Conservation (phyloP, 35 echinoderm and acorn worm genomes). For the Ophiothrix spiculata region DNA sequence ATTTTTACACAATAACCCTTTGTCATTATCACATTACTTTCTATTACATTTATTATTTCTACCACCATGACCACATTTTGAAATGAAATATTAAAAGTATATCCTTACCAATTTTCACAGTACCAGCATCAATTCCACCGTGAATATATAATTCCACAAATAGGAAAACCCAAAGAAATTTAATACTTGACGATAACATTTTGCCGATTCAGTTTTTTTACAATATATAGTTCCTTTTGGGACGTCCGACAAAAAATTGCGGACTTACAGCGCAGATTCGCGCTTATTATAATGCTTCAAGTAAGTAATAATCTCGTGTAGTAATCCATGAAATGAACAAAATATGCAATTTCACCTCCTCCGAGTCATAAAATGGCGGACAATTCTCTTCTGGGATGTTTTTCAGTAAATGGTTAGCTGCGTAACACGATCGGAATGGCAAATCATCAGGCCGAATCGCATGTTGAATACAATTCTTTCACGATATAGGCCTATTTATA, state of each 20-base stretch:
- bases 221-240: no score
- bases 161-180: conserved; percentile 5
- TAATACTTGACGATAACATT: conserved; percentile 21
- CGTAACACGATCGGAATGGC: not conserved
- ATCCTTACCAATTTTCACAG: conserved; percentile 17
- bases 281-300: no score
- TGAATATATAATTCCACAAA: conserved; percentile 18
- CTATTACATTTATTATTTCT: no score
- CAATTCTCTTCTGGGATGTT: not conserved
- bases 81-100: no score
- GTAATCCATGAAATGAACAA: not conserved
- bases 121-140: conserved; percentile 16
- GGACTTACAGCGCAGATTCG: no score
- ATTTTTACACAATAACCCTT: no score
- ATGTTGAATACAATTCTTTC: not conserved
- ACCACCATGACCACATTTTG: no score
- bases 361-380: not conserved
- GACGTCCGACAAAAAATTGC: no score
- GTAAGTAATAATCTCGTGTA: no score
- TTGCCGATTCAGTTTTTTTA: no score
- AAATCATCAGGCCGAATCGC: not conserved
- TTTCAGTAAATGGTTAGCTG: not conserved
- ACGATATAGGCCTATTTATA: not conserved
- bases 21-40: no score
- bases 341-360: not conserved